Base-by-base conservation (phyloP, 2,888 invertebrate species). In the Parnassius smintheus region DNA sequence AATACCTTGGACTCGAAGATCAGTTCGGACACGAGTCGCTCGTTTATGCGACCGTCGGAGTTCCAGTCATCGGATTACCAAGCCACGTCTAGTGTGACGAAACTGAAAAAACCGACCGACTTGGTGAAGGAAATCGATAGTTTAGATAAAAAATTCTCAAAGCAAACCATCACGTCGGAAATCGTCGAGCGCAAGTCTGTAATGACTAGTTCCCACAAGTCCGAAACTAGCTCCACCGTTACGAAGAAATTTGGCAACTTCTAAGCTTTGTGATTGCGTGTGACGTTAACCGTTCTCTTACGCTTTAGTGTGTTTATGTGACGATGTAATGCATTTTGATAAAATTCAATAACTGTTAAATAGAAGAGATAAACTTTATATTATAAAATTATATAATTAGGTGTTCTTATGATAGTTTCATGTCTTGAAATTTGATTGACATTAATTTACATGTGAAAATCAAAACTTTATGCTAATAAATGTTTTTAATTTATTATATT, bases 151-250 rank as follows among this genome's bases (percentile, higher is more conserved):
- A 94, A 93, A 72, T 94, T 94, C 85, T 86, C 94, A 7, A 95
- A 94, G 67, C 94, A 94, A 69, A 94, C 95, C 0, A 93, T 94
- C n/a, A 94, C 93, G 0, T 94, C 95, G 55, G 94, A 95, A 68
- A 93, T 94, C 0, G 93, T 94, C 18, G 95, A 95, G 69, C 93
- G 94, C 77, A 94, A 94, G 74, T 95, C 94, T 0, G 93, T 95
- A 0, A 94, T 94, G 75, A 95, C 93, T 66, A 94, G 94, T 56
- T 93, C 93, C 2, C 93, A 93, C 63, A 93, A 93, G 66, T 92
- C 93, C 0, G 93, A 93, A 66, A 87, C 89, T 12, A 93, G 93
- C 55, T 93, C 93, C 0, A 93, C 93, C 0, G 91, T 93, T 53
- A 93, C 92, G n/a, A 92, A 92, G 81, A 92, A 92, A 66, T 92